phyloP scores from a whole-genome alignment of 2,113 vertebrate species.

The Rafetus swinhoei region DNA sequence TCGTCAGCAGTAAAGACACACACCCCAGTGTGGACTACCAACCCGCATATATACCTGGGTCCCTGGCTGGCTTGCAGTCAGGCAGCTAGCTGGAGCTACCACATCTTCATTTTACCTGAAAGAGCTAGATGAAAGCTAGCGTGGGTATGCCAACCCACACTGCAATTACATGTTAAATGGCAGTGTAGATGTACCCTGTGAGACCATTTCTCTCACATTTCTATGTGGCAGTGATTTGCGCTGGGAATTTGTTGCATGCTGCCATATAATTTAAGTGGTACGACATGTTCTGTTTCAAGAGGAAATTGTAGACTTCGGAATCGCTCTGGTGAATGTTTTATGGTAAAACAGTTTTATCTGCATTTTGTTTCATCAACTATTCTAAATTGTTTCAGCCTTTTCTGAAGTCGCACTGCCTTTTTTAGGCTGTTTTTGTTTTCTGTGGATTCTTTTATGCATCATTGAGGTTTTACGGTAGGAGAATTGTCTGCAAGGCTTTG shows the following conservation, averaged over 20 bases:
- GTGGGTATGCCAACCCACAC: not conserved
- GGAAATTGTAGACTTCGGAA: conserved; percentile 45
- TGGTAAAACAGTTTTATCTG: conserved; percentile 42
- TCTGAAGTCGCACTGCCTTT: conserved; percentile 27
- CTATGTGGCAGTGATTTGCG: conserved; percentile 30
- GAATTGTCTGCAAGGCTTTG: not conserved
- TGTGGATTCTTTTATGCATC: not conserved
- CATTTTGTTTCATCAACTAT: conserved; percentile 40
- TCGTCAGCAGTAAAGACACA: not conserved
- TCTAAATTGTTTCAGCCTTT: conserved; percentile 33
- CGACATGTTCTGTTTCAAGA: conserved; percentile 48
- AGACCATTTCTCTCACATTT: conserved; percentile 43
- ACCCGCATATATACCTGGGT: not conserved
- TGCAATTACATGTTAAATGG: not conserved
- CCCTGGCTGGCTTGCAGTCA: not conserved
- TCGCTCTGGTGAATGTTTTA: conserved; percentile 37
- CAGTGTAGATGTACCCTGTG: not conserved
- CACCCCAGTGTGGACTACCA: not conserved
- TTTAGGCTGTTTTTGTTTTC: not conserved
- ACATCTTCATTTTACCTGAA: not conserved
- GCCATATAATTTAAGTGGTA: conserved; percentile 60
- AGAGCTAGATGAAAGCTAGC: not conserved
- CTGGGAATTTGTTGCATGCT: conserved; percentile 49
- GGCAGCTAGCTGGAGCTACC: not conserved
- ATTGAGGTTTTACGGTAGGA: not conserved